Percentiles rank a stretch among this genome's conserved stretches.
Evolutionary conservation across 2,113 vertebrate genomes (phyloP).

Genomic region (Nycticebus coucang): DNA sequence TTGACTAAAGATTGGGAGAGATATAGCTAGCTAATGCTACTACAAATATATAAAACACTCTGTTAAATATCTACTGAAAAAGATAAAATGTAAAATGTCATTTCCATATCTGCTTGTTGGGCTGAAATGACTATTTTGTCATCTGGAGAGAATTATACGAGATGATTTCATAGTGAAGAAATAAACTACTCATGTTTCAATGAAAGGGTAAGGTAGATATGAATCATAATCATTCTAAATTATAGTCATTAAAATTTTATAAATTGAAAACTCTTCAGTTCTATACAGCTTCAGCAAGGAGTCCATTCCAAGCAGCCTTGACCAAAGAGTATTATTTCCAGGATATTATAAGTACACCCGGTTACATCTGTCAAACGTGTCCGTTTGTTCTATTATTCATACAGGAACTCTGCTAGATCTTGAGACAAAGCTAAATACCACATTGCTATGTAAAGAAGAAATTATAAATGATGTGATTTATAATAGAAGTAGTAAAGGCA

Average conservation of each 20-base stretch:
- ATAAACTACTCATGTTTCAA: conserved; percentile 55
- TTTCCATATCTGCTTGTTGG: conserved; percentile 2
- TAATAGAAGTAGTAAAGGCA: not conserved
- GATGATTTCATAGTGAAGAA: conserved; percentile 61
- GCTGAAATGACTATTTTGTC: conserved; percentile 34
- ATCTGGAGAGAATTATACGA: conserved; percentile 43
- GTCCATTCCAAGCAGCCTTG: not conserved
- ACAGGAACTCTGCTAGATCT: not conserved
- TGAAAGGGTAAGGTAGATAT: conserved; percentile 61
- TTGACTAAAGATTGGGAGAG: not conserved
- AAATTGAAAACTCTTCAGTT: conserved; percentile 43
- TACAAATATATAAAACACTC: not conserved
- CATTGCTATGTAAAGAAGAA: not conserved
- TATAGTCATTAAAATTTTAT: conserved; percentile 64
- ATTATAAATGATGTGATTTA: not conserved
- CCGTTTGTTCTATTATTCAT: not conserved
- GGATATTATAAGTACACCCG: conserved; percentile 2
- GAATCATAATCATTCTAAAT: conserved; percentile 64
- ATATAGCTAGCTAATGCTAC: not conserved
- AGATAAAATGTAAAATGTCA: conserved; percentile 13
- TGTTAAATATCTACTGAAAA: not conserved
- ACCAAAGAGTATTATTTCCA: conserved; percentile 50
- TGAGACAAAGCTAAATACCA: conserved; percentile 10
- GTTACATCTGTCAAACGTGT: not conserved
- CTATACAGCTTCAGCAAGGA: not conserved